Conservation (phyloP, 2,888 invertebrate species). For the Trachelus troglodyta region DNA sequence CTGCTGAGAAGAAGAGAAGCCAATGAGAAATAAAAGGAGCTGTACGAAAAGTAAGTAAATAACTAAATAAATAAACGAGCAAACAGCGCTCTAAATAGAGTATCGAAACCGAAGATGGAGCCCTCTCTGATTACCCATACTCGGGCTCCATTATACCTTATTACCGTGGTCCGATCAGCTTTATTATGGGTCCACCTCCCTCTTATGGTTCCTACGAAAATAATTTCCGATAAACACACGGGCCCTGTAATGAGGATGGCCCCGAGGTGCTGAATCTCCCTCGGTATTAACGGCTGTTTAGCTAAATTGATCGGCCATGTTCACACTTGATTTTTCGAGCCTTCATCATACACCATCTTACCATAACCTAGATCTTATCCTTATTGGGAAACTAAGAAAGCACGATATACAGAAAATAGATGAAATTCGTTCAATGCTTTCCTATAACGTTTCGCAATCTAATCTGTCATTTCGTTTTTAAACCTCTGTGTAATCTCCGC, state of each 20-base stretch:
- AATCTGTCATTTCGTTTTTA: not conserved
- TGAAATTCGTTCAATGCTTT: not conserved
- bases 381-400: not conserved
- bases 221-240: conserved; percentile 55
- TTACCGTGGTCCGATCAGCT: conserved; percentile 61
- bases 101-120: conserved; percentile 25
- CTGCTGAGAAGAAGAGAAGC: not conserved
- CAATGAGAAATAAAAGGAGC: not conserved
- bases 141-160: conserved; percentile 63
- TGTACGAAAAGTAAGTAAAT: not conserved
- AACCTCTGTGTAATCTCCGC: not conserved
- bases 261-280: conserved; percentile 46
- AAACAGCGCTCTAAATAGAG: conserved; percentile 27
- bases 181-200: conserved; percentile 55
- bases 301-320: conserved; percentile 62
- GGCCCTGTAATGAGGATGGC: conserved; percentile 29
- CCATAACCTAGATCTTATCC: not conserved
- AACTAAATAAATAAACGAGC: conserved; percentile 41
- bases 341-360: not conserved
- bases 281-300: conserved; percentile 59
- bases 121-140: conserved; percentile 57
- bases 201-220: conserved; percentile 40
- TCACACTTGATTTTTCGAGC: conserved; percentile 55
- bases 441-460: not conserved
- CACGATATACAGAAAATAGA: not conserved